Evolutionary conservation across 2,797 vertebrate genomes (phyloP).

Genomic region (Ataeniobius toweri): DNA sequence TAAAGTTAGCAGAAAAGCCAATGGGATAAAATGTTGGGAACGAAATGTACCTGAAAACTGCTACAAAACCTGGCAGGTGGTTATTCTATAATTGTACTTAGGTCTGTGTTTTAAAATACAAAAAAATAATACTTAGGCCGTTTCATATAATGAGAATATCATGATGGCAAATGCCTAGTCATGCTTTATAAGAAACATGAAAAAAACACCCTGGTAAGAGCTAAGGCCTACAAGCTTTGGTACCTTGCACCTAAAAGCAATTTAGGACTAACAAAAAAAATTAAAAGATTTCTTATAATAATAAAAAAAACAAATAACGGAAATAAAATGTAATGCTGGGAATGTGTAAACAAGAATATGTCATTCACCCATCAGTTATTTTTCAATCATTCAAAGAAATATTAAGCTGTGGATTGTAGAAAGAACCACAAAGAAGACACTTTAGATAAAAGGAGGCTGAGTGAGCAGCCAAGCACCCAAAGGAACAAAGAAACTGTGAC

Average conservation of each 20-base stretch:
- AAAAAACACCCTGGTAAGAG: too few species aligned
- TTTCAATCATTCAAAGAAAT: neutral
- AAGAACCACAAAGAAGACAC: conserved; percentile 9
- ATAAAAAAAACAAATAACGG: neutral
- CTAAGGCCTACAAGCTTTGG: too few species aligned
- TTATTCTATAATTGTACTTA: too few species aligned
- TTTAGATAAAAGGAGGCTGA: neutral
- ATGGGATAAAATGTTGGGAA: neutral
- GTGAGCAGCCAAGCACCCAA: neutral
- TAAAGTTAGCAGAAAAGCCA: neutral
- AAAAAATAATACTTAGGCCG: too few species aligned
- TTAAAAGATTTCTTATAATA: neutral
- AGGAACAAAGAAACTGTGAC: neutral
- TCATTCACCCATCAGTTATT: neutral
- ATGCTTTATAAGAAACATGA: too few species aligned
- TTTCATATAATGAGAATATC: too few species aligned
- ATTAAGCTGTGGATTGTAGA: neutral
- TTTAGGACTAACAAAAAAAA: neutral
- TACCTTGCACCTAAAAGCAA: neutral
- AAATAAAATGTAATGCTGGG: neutral
- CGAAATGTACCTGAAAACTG: neutral
- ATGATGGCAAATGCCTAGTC: too few species aligned
- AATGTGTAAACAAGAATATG: neutral
- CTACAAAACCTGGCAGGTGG: neutral
- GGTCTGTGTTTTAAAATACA: too few species aligned